phyloP scores from a whole-genome alignment of 2,113 vertebrate genomes.

The Pomatostomus ruficeps region DNA sequence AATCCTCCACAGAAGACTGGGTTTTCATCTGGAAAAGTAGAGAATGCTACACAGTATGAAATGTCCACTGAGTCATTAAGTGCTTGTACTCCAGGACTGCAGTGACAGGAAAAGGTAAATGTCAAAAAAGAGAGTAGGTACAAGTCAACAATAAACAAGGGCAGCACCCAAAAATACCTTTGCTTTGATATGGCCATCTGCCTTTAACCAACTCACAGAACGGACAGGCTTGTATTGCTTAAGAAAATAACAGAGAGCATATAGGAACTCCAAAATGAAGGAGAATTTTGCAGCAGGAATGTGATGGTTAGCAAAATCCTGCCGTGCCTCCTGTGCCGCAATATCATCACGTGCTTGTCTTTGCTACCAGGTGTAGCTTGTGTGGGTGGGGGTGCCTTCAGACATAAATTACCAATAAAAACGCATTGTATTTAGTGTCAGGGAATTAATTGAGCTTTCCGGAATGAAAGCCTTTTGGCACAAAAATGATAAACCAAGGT shows the following conservation, averaged over 20 bases:
- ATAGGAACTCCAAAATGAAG: background rate
- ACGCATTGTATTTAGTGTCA: background rate
- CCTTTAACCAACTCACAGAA: background rate
- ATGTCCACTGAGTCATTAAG: background rate
- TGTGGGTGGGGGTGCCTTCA: background rate
- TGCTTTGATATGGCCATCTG: background rate
- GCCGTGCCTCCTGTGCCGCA: background rate
- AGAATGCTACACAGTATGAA: background rate
- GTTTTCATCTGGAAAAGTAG: background rate
- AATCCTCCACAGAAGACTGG: background rate
- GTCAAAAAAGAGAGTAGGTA: background rate
- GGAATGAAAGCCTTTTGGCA: constrained; percentile 37
- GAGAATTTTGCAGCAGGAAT: background rate
- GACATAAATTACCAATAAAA: constrained; percentile 5
- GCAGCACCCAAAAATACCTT: background rate
- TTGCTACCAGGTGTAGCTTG: background rate
- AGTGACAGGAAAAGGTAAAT: background rate
- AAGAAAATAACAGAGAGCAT: background rate
- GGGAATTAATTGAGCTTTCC: constrained; percentile 17
- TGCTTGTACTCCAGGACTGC: background rate
- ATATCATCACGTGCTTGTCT: background rate
- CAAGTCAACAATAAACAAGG: background rate
- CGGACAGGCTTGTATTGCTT: background rate
- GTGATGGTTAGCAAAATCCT: background rate
- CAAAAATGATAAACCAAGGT: background rate